A percentile compares a stretch with the other conserved stretches of the same genome.
phyloP scores from a whole-genome alignment of 2,797 vertebrate species.

The Cynodonichthys magdalenae region DNA sequence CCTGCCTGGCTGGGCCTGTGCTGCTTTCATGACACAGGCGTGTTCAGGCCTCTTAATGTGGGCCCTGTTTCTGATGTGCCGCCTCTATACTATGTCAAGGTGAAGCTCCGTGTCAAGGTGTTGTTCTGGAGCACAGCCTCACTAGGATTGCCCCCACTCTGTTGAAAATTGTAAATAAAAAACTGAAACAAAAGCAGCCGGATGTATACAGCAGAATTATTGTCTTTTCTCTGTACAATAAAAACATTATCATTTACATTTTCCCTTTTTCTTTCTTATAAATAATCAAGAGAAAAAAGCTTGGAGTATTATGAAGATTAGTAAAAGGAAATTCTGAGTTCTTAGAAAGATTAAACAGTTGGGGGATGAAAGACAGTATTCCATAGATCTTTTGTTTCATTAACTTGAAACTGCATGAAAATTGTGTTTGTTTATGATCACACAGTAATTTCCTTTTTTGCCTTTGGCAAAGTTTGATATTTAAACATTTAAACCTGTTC shows the following conservation, averaged over 20 bases:
- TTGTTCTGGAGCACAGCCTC: constrained; percentile 43
- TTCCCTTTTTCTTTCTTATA: constrained; percentile 9
- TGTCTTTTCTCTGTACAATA: constrained; percentile 47
- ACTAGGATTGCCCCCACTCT: not conserved
- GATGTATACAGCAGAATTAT: constrained; percentile 36
- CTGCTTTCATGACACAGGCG: constrained; percentile 69
- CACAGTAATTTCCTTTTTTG: constrained; percentile 61
- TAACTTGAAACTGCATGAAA: constrained; percentile 66
- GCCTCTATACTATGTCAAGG: constrained; percentile 34
- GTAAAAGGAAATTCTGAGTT: constrained; percentile 33
- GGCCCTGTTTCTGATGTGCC: constrained; percentile 40
- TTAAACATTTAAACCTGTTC: constrained; percentile 28
- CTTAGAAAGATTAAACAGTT: constrained; percentile 48
- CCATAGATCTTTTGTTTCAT: constrained; percentile 61
- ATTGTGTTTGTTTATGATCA: constrained; percentile 63
- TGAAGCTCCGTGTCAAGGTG: constrained; percentile 58
- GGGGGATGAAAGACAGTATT: constrained; percentile 55
- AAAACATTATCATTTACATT: constrained; percentile 57
- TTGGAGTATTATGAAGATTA: constrained; percentile 61
- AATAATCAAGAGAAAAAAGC: constrained; percentile 37
- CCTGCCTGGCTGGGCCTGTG: constrained; percentile 66
- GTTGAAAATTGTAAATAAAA: constrained; percentile 25
- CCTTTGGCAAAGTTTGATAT: constrained; percentile 6
- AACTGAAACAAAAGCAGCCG: constrained; percentile 48
- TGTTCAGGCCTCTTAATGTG: constrained; percentile 43